Conservation (phyloP, 37 sponge, comb jelly and placozoan genomes). For the Halisarca cf. caerulea region DNA sequence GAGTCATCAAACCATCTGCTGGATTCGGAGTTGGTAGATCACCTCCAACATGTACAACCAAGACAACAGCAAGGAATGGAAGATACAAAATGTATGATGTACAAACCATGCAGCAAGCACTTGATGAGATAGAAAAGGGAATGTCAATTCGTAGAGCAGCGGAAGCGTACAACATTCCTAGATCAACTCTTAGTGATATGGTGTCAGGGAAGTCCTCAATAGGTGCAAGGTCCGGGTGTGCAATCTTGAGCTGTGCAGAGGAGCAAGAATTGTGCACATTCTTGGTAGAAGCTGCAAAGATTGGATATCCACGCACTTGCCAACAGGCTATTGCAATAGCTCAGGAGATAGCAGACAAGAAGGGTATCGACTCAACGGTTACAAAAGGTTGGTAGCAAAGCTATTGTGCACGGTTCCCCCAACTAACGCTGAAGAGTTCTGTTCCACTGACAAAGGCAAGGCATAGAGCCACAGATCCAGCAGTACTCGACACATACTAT, state of each 20-base stretch:
- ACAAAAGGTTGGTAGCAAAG: constrained; percentile 46
- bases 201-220: constrained; percentile 9
- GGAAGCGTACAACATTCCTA: constrained; percentile 8
- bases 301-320: constrained; percentile 22
- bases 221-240: not conserved
- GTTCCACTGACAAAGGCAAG: constrained; percentile 46
- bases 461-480: constrained; percentile 31
- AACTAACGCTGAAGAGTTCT: constrained; percentile 24
- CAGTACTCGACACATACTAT: constrained; percentile 38
- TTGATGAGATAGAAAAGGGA: constrained; percentile 11
- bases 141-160: constrained; percentile 9
- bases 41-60: not conserved
- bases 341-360: constrained; percentile 15
- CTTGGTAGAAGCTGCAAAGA: not conserved
- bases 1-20: not conserved
- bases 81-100: not conserved
- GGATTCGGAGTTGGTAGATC: not conserved
- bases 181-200: constrained; percentile 13
- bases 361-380: constrained; percentile 11
- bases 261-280: not conserved
- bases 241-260: not conserved
- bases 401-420: constrained; percentile 38
- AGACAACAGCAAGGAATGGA: not conserved
- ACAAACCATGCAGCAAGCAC: not conserved
- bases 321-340: constrained; percentile 24